phyloP scores from a whole-genome alignment of 2,888 invertebrate species.

The Maniola hyperantus region DNA sequence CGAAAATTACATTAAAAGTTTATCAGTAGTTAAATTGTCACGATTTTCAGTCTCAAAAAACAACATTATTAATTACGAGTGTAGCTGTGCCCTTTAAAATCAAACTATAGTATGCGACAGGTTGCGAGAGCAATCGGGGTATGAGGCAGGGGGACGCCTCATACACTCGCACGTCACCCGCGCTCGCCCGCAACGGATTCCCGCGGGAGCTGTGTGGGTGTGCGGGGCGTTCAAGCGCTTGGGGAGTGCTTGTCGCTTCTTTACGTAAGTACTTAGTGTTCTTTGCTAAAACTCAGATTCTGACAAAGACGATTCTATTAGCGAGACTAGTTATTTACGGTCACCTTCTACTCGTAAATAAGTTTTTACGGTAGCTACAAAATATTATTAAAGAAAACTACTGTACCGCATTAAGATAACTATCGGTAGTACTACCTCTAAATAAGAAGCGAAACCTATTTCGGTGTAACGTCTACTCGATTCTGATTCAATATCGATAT shows the following conservation, averaged over 20 bases:
- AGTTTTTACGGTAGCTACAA: neutral
- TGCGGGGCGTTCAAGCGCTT: too few species aligned
- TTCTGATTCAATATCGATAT: constrained; percentile 35
- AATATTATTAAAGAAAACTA: constrained; percentile 8
- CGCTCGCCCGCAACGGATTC: too few species aligned
- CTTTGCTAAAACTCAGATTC: too few species aligned
- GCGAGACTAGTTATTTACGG: too few species aligned
- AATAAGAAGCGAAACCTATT: constrained; percentile 28
- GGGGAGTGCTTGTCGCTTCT: too few species aligned
- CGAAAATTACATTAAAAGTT: constrained; percentile 25
- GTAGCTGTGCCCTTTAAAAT: neutral
- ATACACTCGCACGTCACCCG: too few species aligned
- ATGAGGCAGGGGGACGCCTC: too few species aligned
- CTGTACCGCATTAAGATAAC: constrained; percentile 13
- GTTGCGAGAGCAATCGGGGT: too few species aligned
- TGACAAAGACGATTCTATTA: too few species aligned
- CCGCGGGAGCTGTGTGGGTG: too few species aligned
- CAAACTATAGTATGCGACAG: too few species aligned
- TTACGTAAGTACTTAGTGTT: too few species aligned
- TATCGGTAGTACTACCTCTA: neutral
- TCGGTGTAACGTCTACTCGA: constrained; percentile 26
- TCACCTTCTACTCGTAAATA: neutral
- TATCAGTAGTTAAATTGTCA: constrained; percentile 9
- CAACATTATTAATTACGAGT: neutral
- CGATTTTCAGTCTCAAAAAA: constrained; percentile 9